Base-by-base conservation (phyloP, 2,113 vertebrate species). In the Chrysemys picta region DNA sequence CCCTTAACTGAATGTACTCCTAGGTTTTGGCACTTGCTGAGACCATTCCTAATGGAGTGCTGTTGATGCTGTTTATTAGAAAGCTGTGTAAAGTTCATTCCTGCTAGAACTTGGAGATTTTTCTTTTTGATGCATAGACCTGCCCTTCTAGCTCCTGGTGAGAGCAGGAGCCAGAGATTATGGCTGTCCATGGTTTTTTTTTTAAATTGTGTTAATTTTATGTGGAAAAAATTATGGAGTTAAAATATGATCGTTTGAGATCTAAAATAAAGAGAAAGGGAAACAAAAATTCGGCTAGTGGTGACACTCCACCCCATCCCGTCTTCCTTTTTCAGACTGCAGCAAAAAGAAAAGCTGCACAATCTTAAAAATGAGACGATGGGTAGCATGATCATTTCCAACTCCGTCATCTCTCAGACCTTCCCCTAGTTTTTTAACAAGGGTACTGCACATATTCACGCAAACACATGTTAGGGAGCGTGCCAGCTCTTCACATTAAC, bases 251-350 rank as follows among this genome's bases (percentile, higher is more conserved):
- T 38, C 17, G 5, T 76, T 65, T 31, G 62, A 45, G 45, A 79
- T 94, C 82, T 90, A 31, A 75, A 90, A 57, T 85, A 52, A 92
- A 92, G 87, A 85, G 81, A 82, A 82, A 88, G 31, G 80, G 57
- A 94, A 82, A 22, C 6, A 45, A 53, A 85, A 79, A 82, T 92
- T 90, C 65, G 53, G 59, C 0, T 47, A 5, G 35, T 31, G 85
- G 59, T 92, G 95, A 92, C 92, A 92, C 42, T 72, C 45, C 56
- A 17, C 87, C 93, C 80, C 65, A 85, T 94, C 81, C 87, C 57
- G 3, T n/a, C 13, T 54, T 90, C 75, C 81, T 88, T 69, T 94
- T 49, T 31, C 84, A 88, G 81, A 84, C 65, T 76, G 69, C 9
- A 10, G 29, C 22, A 50, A 79, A 31, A 78, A 59, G 50, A 29